Evolutionary conservation across 2,797 vertebrate genomes (phyloP), one percentile per base, ranked within the genome.

Genomic region (Echiichthys vipera): DNA sequence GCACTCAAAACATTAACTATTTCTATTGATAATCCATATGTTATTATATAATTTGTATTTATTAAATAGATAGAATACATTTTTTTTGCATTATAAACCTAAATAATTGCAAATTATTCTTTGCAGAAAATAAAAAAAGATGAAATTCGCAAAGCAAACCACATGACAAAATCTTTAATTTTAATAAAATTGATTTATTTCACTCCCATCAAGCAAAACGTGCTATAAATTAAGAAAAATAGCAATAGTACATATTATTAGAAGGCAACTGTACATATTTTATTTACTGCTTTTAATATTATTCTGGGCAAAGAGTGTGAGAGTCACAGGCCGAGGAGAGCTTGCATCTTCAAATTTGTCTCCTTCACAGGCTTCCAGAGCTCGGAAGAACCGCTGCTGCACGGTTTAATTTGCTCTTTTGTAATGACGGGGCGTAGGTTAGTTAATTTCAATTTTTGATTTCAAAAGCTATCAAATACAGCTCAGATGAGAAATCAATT

Each of bases 391-490:
- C 94, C 88, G 91, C 94, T 89, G 93, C 93, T 95, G 96, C 95
- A 95, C 96, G 96, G 55, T 96, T 97, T 98, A 97, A 98, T 98
- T 98, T 98, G 96, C 96, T 98, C 96, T 97, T 97, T 98, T 98
- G 96, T 98, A 97, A 97, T 95, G 91, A 96, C 2, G 65, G 97
- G 97, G 96, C 96, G 95, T 95, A 97, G 98, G 97, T 99, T 99
- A 98, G 97, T 98, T 99, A 96, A 99, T 99, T 99, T 99, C 96
- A 99, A 98, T 99, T 99, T 98, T 97, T 97, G 96, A 98, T 99
- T 99, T 99, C 97, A 97, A 98, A 99, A 99, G 98, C 97, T 98
- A 99, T 99, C 98, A 99, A 99, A 98, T 97, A 98, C 96, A 95
- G 95, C 97, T 98, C 96, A 97, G 97, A 98, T 98, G 98, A 99